phyloP scores from a whole-genome alignment of 2,113 vertebrate species.

The Grammomys surdaster region DNA sequence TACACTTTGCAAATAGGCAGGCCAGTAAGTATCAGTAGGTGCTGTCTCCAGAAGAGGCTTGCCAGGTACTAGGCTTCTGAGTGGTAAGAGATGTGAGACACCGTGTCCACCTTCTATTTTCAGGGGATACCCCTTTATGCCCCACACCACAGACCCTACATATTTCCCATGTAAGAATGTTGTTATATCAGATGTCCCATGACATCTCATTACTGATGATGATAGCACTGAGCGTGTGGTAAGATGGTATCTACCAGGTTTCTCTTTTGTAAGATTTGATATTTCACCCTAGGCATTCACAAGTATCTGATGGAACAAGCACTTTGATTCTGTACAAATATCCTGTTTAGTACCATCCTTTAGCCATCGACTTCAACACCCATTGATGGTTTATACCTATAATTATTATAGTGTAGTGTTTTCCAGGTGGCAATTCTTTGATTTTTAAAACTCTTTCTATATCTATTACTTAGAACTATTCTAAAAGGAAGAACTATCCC shows the following conservation, averaged over 20 bases:
- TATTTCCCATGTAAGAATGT: not conserved
- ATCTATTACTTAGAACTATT: slow-evolving; percentile 28
- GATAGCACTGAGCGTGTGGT: not conserved
- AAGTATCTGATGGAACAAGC: not conserved
- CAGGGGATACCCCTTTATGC: not conserved
- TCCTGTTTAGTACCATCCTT: not conserved
- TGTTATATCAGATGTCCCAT: not conserved
- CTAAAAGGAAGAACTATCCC: not conserved
- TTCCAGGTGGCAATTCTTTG: slow-evolving; percentile 22
- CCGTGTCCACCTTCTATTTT: not conserved
- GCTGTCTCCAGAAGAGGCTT: not conserved
- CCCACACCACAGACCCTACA: not conserved
- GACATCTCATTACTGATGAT: not conserved
- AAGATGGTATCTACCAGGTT: not conserved
- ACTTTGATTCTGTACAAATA: not conserved
- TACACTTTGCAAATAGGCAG: not conserved
- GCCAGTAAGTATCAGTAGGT: not conserved
- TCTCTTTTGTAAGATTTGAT: slow-evolving; percentile 38
- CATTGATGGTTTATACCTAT: not conserved
- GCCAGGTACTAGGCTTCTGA: not conserved
- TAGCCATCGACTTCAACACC: not conserved
- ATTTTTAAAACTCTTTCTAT: slow-evolving; percentile 5
- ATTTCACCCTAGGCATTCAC: not conserved
- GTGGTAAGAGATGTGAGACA: not conserved
- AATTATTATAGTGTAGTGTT: not conserved